A percentile compares a stretch with the other conserved stretches of the same genome.
Conservation (phyloP, 2,113 vertebrate species). For the Chaetops frenatus region DNA sequence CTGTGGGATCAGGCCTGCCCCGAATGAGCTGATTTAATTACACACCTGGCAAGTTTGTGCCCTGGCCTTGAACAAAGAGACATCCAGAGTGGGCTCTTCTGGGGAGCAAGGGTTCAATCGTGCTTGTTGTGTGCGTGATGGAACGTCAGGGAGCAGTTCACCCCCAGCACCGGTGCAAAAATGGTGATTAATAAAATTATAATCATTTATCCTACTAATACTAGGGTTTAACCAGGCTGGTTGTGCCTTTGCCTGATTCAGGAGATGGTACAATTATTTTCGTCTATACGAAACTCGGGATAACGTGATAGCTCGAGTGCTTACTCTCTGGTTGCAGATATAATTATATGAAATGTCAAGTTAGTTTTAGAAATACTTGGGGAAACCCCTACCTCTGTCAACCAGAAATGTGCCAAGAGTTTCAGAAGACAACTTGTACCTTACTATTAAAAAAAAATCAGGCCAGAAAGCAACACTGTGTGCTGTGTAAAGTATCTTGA, state of each 20-base stretch:
- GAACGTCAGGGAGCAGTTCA: not conserved
- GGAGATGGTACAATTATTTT: slow-evolving; percentile 31
- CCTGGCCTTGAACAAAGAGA: not conserved
- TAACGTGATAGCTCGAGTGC: slow-evolving; percentile 23
- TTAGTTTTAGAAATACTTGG: slow-evolving; percentile 20
- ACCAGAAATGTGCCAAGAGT: not conserved
- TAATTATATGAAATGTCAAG: slow-evolving; percentile 60
- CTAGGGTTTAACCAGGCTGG: slow-evolving; percentile 2
- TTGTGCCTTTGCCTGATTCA: not conserved
- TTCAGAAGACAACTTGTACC: not conserved
- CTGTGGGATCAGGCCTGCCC: not conserved
- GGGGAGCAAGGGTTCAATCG: not conserved
- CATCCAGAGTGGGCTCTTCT: not conserved
- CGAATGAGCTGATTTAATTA: not conserved
- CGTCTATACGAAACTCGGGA: not conserved
- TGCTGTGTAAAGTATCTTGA: rapidly evolving
- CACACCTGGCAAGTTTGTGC: not conserved
- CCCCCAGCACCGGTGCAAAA: not conserved
- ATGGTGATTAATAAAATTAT: slow-evolving; percentile 48
- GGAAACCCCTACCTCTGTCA: slow-evolving; percentile 28
- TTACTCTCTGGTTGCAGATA: slow-evolving; percentile 25
- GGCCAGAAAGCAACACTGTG: not conserved
- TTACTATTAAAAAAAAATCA: not conserved
- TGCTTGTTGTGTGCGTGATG: not conserved
- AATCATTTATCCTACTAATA: not conserved